A percentile compares a stretch with the other conserved stretches of the same genome.
Evolutionary conservation across 2,113 vertebrate genomes (phyloP).

Genomic region (Orthonyx spaldingii): DNA sequence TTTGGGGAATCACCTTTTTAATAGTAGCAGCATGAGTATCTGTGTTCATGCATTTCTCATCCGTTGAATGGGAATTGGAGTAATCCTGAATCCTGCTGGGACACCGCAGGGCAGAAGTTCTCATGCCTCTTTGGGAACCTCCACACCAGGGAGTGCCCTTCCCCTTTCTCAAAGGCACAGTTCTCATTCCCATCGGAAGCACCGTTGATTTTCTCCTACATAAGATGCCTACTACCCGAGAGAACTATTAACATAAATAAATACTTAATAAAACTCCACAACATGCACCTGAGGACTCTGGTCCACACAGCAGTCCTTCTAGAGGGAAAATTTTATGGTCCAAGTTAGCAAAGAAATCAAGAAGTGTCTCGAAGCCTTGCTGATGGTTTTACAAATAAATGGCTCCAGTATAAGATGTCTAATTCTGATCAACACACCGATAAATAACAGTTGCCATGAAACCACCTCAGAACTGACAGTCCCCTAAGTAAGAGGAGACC

Average conservation of each 20-base stretch:
- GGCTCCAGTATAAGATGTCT: not conserved
- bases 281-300: not conserved
- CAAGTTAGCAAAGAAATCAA: not conserved
- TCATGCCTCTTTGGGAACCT: not conserved
- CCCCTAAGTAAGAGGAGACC: not conserved
- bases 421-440: not conserved
- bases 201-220: not conserved
- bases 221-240: not conserved
- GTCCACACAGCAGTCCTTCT: not conserved
- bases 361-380: not conserved
- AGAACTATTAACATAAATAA: not conserved
- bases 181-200: not conserved
- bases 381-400: not conserved
- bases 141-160: not conserved
- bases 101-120: not conserved
- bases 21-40: not conserved
- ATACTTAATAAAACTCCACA: not conserved
- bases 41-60: not conserved
- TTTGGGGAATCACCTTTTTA: not conserved
- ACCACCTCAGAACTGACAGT: not conserved
- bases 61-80: not conserved
- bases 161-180: not conserved
- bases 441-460: not conserved
- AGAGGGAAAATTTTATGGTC: not conserved
- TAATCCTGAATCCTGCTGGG: not conserved